Evolutionary conservation across 2,888 invertebrate genomes (phyloP), one percentile per base, ranked within the genome.

Genomic region (Eurytoma californica): DNA sequence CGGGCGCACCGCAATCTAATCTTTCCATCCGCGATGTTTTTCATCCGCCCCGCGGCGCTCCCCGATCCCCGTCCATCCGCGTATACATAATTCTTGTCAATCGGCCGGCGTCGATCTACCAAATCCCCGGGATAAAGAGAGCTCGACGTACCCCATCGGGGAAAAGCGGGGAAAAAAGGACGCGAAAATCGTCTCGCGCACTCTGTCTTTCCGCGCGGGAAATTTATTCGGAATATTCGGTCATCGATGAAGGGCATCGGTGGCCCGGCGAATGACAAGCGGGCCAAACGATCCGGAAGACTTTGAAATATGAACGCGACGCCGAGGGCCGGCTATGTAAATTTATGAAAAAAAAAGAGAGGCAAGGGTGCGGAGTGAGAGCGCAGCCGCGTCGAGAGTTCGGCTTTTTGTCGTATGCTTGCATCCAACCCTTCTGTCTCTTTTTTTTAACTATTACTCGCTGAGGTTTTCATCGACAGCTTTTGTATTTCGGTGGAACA

Each of bases 251-350:
- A 72, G 75, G n/a, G 75, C 74, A 49, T 58, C 63, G 72, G 24
- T n/a, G 39, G 63, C 63, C 39, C 67, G 72, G 18, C 85, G 87
- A 88, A 88, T 88, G 85, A 88, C 84, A 88, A 87, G 85, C 84
- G 86, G 72, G 83, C 78, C 77, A 86, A 88, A 86, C 87, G 88
- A 87, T 74, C 85, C 82, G 87, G 87, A 88, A 88, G 84, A 84
- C 84, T 86, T 85, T 85, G 85, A 87, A 87, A 82, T 82, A 79
- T 82, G 82, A 84, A 83, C 83, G 83, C 58, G 49, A 0, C 24
- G 57, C 49, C 20, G 60, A 60, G 72, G 12, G 24, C 72, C 28
- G 67, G 72, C 67, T 60, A 77, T 80, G 80, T 80, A 82, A 80
- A 83, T 83, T 82, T 79, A 80, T 65, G 75, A 79, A 78, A 70